Conservation (phyloP, 1,140 invertebrate species). For the Drosophila fuyamai region DNA sequence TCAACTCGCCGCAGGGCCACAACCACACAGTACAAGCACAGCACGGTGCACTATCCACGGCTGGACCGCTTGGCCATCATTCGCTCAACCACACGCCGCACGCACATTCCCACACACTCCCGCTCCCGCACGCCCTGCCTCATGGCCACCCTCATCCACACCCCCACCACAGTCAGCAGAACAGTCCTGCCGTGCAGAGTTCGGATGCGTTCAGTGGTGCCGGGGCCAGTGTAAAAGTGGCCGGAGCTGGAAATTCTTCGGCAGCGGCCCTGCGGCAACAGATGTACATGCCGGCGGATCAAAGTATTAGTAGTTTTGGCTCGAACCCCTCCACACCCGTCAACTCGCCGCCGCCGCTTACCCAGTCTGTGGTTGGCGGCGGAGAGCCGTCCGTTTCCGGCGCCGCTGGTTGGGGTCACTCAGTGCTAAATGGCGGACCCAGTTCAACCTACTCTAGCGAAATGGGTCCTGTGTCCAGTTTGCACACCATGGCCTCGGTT, state of each 20-base stretch:
- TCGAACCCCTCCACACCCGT: conserved; percentile 95
- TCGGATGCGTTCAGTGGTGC: conserved; percentile 89
- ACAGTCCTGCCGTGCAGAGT: conserved; percentile 86
- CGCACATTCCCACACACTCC: conserved; percentile 46
- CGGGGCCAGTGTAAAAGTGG: conserved; percentile 55
- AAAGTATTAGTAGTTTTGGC: conserved; percentile 96
- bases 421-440: conserved; percentile 75
- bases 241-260: conserved; percentile 87
- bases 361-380: conserved; percentile 85
- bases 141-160: conserved; percentile 76
- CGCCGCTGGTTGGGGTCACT: conserved; percentile 86
- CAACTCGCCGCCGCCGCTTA: conserved; percentile 93
- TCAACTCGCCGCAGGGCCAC: conserved; percentile 85
- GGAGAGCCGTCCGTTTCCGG: conserved; percentile 85
- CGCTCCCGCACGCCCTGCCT: conserved; percentile 84
- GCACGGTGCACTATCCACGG: conserved; percentile 85
- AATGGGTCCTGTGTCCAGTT: conserved; percentile 84
- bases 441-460: conserved; percentile 70
- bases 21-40: conserved; percentile 82
- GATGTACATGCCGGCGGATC: conserved; percentile 87
- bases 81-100: conserved; percentile 76
- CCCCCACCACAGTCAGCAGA: conserved; percentile 83
- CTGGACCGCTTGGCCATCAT: conserved; percentile 86
- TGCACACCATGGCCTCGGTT: conserved; percentile 85
- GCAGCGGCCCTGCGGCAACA: conserved; percentile 74